These are phyloP conservation scores for Colinus virginianus DNA, from an alignment of 2,113 vertebrate genomes.

Conservation along the genomic window DNA sequence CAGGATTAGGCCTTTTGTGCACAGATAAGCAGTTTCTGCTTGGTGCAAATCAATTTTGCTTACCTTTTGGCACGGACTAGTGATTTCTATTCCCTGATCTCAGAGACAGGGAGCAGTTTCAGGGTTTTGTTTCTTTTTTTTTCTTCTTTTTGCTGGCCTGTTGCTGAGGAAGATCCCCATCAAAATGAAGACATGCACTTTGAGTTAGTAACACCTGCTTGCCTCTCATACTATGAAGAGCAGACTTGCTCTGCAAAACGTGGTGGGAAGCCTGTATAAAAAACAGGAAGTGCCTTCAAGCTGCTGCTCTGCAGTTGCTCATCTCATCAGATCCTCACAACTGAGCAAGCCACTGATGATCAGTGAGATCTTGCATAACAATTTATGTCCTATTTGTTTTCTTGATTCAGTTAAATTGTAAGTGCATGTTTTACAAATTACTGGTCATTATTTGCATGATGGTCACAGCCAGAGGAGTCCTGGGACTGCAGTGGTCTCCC, in stretches of 20 bases:
- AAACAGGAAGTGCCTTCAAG: constrained; percentile 67
- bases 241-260: constrained; percentile 19
- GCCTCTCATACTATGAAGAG: constrained; percentile 7
- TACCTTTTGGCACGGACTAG: not conserved
- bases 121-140: not conserved
- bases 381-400: not conserved
- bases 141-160: not conserved
- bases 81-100: constrained; percentile 15
- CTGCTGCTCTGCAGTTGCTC: not conserved
- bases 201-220: constrained; percentile 43
- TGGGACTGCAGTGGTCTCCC: not conserved
- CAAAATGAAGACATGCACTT: constrained; percentile 24
- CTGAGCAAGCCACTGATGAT: fast-evolving
- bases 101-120: not conserved
- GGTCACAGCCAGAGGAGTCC: not conserved
- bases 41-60: constrained; percentile 6
- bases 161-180: constrained; percentile 30
- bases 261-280: constrained; percentile 11
- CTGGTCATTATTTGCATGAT: not conserved
- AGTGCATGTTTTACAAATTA: not conserved
- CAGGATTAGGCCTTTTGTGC: not conserved
- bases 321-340: not conserved
- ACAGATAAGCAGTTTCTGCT: constrained; percentile 26
- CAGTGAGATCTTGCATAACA: not conserved
- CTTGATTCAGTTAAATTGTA: not conserved